Evolutionary conservation across 2,888 invertebrate genomes (phyloP).

Genomic region (Volucella bombylans): DNA sequence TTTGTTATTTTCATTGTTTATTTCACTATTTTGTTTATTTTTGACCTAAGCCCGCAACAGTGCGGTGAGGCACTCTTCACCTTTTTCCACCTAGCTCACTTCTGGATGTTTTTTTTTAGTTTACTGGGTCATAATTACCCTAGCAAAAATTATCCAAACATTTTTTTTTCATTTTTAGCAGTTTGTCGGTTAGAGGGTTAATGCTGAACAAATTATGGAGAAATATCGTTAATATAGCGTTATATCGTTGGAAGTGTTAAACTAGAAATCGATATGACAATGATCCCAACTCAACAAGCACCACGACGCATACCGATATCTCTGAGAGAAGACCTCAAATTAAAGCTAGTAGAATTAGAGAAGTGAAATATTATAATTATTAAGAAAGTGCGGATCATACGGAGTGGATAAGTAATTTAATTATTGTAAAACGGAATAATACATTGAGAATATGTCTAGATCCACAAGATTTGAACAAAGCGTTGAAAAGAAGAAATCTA

Average conservation of each 20-base stretch:
- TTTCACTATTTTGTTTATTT: too few species aligned
- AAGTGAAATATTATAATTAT: constrained; percentile 35
- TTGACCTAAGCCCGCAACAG: too few species aligned
- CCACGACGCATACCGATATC: constrained; percentile 22
- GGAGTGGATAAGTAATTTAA: constrained; percentile 37
- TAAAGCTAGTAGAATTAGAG: constrained; percentile 22
- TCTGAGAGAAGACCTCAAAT: constrained; percentile 28
- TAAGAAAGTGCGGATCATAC: constrained; percentile 32
- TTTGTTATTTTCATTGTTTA: too few species aligned
- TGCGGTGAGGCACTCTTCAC: too few species aligned
- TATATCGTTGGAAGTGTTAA: constrained; percentile 10
- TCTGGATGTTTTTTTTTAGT: too few species aligned
- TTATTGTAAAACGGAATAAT: constrained; percentile 39
- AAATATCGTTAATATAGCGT: too few species aligned
- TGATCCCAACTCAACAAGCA: constrained; percentile 8
- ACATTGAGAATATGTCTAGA: constrained; percentile 39
- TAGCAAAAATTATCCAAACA: too few species aligned
- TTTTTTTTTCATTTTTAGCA: too few species aligned
- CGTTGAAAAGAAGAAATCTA: constrained; percentile 28
- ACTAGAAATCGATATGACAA: constrained; percentile 12
- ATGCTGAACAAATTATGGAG: constrained; percentile 18
- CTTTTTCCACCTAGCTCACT: too few species aligned
- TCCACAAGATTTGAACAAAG: constrained; percentile 42
- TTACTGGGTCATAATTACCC: too few species aligned
- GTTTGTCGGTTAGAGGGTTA: too few species aligned